Evolutionary conservation across 2,888 invertebrate species (phyloP).

Genomic region (Nomada lathburiana): DNA sequence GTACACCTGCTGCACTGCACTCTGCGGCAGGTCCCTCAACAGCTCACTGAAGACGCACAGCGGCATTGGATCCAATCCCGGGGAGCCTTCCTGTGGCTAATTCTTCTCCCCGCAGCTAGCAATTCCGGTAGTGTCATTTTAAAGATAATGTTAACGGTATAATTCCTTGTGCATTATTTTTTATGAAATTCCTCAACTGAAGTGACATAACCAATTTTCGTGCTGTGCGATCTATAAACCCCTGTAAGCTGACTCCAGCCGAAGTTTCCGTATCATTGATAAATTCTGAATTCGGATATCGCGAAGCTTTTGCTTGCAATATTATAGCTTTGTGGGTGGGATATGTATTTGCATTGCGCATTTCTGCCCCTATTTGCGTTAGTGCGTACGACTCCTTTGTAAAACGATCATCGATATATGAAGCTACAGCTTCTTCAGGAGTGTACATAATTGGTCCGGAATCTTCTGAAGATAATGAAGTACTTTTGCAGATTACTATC

Average conservation of each 20-base stretch:
- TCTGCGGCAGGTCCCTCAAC: too few species aligned
- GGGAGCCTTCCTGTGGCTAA: too few species aligned
- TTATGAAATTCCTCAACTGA: too few species aligned
- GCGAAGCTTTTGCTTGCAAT: neutral
- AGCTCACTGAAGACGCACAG: too few species aligned
- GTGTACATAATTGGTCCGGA: neutral
- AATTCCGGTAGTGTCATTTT: too few species aligned
- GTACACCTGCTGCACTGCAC: too few species aligned
- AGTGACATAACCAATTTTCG: neutral
- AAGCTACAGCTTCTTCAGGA: neutral
- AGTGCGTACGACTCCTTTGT: too few species aligned
- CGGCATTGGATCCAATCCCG: too few species aligned
- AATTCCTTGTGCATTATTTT: too few species aligned
- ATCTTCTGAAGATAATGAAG: neutral
- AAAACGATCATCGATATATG: neutral
- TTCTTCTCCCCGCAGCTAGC: too few species aligned
- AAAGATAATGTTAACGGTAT: too few species aligned
- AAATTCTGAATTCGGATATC: neutral
- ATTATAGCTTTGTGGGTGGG: neutral
- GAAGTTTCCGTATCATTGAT: neutral
- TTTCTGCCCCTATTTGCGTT: neutral
- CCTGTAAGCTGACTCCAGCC: neutral
- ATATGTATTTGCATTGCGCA: conserved; percentile 1
- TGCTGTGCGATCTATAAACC: neutral
- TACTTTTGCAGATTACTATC: too few species aligned